Evolutionary conservation across 2,797 vertebrate species (phyloP), one percentile per base, ranked within the genome.

Genomic region (Pelodytes ibericus): DNA sequence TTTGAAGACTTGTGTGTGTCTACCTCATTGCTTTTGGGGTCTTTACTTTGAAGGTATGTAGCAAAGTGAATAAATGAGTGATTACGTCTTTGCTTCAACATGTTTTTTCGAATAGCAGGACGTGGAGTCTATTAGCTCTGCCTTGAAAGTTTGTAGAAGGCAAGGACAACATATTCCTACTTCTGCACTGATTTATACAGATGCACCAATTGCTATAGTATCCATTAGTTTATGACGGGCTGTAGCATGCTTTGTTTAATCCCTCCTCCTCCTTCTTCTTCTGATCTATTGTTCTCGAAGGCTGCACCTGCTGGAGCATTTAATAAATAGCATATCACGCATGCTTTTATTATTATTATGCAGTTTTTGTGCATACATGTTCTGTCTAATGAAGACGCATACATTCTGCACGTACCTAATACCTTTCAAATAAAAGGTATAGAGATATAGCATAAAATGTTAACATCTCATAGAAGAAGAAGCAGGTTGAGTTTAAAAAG

Each of bases 231-330:
- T 4, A 22, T 24, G 64, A 16, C 9, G 10, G 61, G 49, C 30
- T 64, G 49, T 30, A 66, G 30, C 27, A 65, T 24, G 22, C 22
- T 10, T 66, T 9, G 25, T 41, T n/a, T 73, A 53, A 53, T 39
- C 47, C 60, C 39, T 33, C 30, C 60, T 13, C 59, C 25, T 25
- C 24, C 47, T 44, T 59, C 11, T 29, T 18, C 15, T 16, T 18
- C 18, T 22, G 2, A 22, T 30, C 2, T 29, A 29, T 65, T 57
- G 10, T 72, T 47, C 16, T 3, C 25, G 11, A 44, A 53, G 18
- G 30, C 30, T 72, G 71, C 61, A 73, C 61, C 44, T 53, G 60
- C 31, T 33, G 15, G 60, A 73, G 39, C 22, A 36, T 15, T 16
- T 22, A 39, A 44, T 41, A 58, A 59, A 53, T 53, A 53, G 49